Evolutionary conservation across 2,113 vertebrate species (phyloP), one percentile per base, ranked within the genome.

Genomic region (Larimichthys crocea): DNA sequence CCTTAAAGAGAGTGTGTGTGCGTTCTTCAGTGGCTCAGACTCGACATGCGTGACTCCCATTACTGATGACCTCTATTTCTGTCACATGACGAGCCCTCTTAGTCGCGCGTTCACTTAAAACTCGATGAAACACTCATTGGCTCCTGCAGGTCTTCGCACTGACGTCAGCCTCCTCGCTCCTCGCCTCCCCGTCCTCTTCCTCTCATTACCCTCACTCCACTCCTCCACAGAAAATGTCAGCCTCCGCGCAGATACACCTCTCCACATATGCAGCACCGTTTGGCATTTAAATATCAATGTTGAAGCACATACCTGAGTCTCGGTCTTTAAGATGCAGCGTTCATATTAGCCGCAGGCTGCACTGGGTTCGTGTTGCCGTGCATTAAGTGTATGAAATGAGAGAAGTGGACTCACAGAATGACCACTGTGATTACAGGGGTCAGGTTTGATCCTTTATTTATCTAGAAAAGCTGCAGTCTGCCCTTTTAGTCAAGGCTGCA

Each of bases 231-330:
- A 92, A 91, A 91, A 89, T 89, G 87, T 86, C 90, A 90, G 75
- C 72, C 61, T 76, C 69, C 69, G 77, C 76, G 26, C 59, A 56
- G 65, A 78, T 48, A 60, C 74, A 52, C 67, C 29, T 35, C 73
- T 20, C 61, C 83, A 71, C 84, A 72, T 78, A 49, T 22, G n/a
- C 59, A 6, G 59, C 68, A 48, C 22, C n/a, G 9, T 62, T 80
- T 93, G 89, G 72, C 85, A 89, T 92, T 92, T 91, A 89, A 90
- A 92, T 82, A 89, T 83, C 90, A 88, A 8, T 15, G 62, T 55
- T 49, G 65, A 24, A 60, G 59, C 55, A 20, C 63, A 35, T 20
- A 56, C 29, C 57, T 7, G 31, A 71, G 49, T 50, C 17, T 55
- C 26, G 69, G 75, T 65, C 73, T 71, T 82, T 50, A 26, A 86